These are phyloP conservation scores for Noctilio leporinus DNA, from an alignment of 2,113 vertebrate species.

Conservation along the genomic window DNA sequence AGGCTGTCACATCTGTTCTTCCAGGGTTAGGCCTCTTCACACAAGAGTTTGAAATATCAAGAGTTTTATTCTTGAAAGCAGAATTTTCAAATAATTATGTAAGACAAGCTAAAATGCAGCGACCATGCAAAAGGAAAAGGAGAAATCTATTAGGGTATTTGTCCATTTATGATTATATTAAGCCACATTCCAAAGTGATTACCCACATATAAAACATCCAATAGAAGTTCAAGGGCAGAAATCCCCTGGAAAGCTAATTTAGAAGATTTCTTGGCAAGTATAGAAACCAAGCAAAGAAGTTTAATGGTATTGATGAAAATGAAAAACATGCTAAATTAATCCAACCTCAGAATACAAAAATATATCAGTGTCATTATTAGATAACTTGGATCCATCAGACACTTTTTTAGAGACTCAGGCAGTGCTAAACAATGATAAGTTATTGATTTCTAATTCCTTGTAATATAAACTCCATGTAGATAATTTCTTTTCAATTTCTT, in stretches of 20 bases:
- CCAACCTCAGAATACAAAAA: not conserved
- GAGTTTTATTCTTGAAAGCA: not conserved
- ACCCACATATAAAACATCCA: constrained; percentile 34
- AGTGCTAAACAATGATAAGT: not conserved
- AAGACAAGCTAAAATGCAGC: constrained; percentile 22
- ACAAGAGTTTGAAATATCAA: not conserved
- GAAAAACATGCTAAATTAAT: constrained; percentile 37
- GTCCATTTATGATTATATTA: constrained; percentile 20
- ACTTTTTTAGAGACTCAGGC: constrained; percentile 20
- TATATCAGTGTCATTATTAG: not conserved
- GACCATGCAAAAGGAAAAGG: not conserved
- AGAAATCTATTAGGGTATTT: not conserved
- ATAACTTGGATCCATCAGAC: not conserved
- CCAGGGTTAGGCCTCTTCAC: not conserved
- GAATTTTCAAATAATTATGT: constrained; percentile 15
- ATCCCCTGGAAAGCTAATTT: constrained; percentile 42
- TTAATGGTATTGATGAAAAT: constrained; percentile 51
- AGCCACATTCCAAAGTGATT: constrained; percentile 59
- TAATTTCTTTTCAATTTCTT: constrained; percentile 8
- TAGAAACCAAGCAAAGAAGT: constrained; percentile 45
- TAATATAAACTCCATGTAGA: not conserved
- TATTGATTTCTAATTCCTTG: constrained; percentile 18
- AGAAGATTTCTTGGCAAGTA: constrained; percentile 60
- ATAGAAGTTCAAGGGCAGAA: constrained; percentile 41
- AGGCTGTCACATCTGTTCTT: not conserved